These are phyloP conservation scores for Pteria penguin DNA, from an alignment of 2,888 invertebrate genomes.

Conservation along the genomic window DNA sequence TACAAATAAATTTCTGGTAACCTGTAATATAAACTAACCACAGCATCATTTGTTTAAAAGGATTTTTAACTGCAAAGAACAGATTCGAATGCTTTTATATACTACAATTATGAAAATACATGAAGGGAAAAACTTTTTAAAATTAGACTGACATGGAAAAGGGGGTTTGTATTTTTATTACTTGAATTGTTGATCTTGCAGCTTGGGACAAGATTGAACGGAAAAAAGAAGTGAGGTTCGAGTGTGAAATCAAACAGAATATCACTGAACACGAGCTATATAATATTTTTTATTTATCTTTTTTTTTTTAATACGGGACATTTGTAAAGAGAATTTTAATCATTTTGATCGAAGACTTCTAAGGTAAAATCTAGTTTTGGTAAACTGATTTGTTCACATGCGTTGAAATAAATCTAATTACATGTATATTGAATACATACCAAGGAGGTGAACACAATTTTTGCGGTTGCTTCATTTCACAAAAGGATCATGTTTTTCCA, in stretches of 20 bases:
- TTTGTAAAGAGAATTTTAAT: neutral
- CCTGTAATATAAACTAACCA: neutral
- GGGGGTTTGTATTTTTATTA: neutral
- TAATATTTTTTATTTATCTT: too few species aligned
- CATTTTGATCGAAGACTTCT: neutral
- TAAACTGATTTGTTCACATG: neutral
- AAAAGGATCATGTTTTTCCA: too few species aligned
- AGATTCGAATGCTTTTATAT: neutral
- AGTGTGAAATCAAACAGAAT: neutral
- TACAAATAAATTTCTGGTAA: neutral
- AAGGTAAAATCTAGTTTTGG: neutral
- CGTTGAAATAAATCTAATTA: too few species aligned
- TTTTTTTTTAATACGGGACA: neutral
- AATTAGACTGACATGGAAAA: neutral
- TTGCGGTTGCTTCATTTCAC: too few species aligned
- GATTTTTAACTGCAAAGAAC: neutral
- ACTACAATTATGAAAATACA: neutral
- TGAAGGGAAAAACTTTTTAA: neutral
- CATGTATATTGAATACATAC: too few species aligned
- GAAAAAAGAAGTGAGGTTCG: neutral
- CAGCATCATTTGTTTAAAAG: neutral
- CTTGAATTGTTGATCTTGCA: neutral
- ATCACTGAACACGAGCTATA: neutral
- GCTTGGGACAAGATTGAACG: neutral
- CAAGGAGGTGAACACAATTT: too few species aligned